Evolutionary conservation across 2,888 invertebrate species (phyloP).

Genomic region (Macrosiphum euphorbiae): DNA sequence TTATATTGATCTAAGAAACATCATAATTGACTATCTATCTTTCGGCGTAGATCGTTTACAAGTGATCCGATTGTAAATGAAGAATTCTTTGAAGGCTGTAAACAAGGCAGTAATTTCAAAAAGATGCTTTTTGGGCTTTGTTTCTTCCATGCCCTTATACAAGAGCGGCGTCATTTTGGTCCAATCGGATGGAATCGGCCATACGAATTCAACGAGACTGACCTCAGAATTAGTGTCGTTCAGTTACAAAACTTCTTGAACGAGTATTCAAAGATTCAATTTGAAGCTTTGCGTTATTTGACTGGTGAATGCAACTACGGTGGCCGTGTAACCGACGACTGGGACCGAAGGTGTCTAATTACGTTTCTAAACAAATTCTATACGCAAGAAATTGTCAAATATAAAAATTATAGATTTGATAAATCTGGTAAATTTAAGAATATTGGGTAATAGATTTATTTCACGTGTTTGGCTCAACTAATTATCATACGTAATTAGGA

Average conservation of each 20-base stretch:
- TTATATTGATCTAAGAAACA: background rate
- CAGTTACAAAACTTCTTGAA: conserved; percentile 92
- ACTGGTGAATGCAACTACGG: conserved; percentile 97
- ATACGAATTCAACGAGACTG: conserved; percentile 88
- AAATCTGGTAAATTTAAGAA: conserved; percentile 26
- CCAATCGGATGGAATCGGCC: conserved; percentile 89
- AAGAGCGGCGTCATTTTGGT: conserved; percentile 85
- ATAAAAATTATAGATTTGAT: conserved; percentile 52
- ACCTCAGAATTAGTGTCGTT: conserved; percentile 75
- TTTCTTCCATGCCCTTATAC: conserved; percentile 88
- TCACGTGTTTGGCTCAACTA: background rate
- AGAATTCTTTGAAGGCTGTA: conserved; percentile 83
- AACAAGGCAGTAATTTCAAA: conserved; percentile 84
- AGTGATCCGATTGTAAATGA: conserved; percentile 88
- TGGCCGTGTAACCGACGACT: conserved; percentile 93
- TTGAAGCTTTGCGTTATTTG: conserved; percentile 86
- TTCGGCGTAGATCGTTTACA: conserved; percentile 44
- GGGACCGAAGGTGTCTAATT: conserved; percentile 85
- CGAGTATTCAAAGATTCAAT: conserved; percentile 86
- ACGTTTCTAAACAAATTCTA: conserved; percentile 70
- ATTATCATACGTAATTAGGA: background rate
- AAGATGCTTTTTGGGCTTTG: conserved; percentile 84
- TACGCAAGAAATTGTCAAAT: conserved; percentile 28
- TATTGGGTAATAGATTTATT: background rate
- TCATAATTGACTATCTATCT: background rate